phyloP scores from a whole-genome alignment of 1,140 invertebrate species.

The Pygmarrhopalites habei region DNA sequence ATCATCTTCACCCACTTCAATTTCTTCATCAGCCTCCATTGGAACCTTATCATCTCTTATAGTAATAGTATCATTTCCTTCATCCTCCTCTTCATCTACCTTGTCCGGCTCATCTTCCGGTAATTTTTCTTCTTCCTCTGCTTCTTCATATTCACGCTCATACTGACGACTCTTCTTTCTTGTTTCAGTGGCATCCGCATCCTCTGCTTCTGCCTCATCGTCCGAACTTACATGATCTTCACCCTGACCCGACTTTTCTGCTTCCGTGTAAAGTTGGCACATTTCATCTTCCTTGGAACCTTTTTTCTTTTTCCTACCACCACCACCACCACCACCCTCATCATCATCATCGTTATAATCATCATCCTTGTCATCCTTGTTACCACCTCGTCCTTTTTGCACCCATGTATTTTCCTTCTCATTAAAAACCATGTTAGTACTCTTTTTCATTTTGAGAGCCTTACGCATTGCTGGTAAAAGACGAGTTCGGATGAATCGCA shows the following conservation, averaged over 20 bases:
- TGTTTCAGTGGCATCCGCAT: constrained; percentile 53
- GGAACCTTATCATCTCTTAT: too few relatives aligned
- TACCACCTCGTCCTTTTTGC: not conserved
- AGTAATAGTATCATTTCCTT: too few relatives aligned
- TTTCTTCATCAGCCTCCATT: too few relatives aligned
- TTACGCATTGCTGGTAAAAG: constrained; percentile 50
- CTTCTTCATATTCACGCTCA: constrained; percentile 70
- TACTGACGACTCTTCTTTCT: constrained; percentile 53
- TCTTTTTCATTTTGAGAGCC: constrained; percentile 57
- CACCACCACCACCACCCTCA: constrained; percentile 41
- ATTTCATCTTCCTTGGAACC: constrained; percentile 43
- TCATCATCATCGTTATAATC: constrained; percentile 18
- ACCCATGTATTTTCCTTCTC: not conserved
- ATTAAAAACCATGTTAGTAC: constrained; percentile 43
- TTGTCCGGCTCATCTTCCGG: constrained; percentile 38
- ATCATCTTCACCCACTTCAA: constrained; percentile 1
- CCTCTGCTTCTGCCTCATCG: constrained; percentile 52
- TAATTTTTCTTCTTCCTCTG: constrained; percentile 43
- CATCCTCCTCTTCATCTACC: constrained; percentile 41
- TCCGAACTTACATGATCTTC: constrained; percentile 56
- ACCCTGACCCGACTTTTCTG: constrained; percentile 42
- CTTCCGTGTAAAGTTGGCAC: constrained; percentile 41
- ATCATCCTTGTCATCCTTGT: constrained; percentile 11
- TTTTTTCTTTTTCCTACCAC: constrained; percentile 41
- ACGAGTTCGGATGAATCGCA: constrained; percentile 13